Conservation (phyloP, 1,140 invertebrate genomes). For the Brachionus asplanchnoidis region DNA sequence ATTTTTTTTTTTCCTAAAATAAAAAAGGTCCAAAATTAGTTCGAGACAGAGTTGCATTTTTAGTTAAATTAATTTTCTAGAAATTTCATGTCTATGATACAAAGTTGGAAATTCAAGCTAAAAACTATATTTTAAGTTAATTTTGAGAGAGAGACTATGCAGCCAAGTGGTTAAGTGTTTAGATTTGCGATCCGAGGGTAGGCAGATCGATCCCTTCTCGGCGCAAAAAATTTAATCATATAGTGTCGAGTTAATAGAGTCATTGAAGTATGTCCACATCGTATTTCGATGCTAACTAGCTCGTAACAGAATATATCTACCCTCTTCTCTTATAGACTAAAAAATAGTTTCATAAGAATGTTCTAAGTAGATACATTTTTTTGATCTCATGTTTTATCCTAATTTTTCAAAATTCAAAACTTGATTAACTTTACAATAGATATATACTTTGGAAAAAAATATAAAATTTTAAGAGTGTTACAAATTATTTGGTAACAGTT, state of each 20-base stretch:
- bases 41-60: constrained; percentile 7
- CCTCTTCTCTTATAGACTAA: constrained; percentile 32
- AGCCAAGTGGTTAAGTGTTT: neutral
- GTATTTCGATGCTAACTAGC: constrained; percentile 41
- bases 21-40: neutral
- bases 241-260: constrained; percentile 41
- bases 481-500: too few species aligned
- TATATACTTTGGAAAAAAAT: too few species aligned
- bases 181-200: neutral
- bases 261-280: constrained; percentile 34
- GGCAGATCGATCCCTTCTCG: neutral
- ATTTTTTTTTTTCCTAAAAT: neutral
- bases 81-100: neutral
- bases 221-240: neutral
- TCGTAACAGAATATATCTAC: constrained; percentile 38
- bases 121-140: neutral
- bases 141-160: neutral
- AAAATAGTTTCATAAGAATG: constrained; percentile 26
- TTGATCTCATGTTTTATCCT: too few species aligned
- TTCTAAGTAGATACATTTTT: constrained; percentile 42
- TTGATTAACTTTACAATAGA: too few species aligned
- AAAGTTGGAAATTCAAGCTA: neutral
- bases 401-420: too few species aligned
- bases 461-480: too few species aligned
- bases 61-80: neutral